Conservation (phyloP, 2,113 vertebrate genomes). For the Miniopterus natalensis region DNA sequence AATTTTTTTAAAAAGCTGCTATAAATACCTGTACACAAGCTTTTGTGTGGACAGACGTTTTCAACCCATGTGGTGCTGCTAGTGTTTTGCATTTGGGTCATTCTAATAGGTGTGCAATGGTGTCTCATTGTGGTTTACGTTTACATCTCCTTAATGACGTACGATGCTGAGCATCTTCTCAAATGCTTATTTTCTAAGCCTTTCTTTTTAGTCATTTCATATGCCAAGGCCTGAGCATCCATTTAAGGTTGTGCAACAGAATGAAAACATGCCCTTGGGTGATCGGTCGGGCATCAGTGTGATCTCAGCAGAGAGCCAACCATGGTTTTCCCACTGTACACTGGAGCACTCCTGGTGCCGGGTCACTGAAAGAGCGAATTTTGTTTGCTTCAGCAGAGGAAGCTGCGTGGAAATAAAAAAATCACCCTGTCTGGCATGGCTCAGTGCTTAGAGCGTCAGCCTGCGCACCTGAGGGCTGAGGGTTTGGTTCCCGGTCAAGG, state of each 20-base stretch:
- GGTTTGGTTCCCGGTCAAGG: too few relatives aligned
- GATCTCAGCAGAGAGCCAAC: conserved; percentile 23
- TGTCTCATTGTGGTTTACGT: not conserved
- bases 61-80: not conserved
- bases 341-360: not conserved
- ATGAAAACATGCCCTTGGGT: not conserved
- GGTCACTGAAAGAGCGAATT: not conserved
- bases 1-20: not conserved
- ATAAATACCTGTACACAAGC: not conserved
- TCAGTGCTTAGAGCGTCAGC: too few relatives aligned
- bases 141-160: not conserved
- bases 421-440: too few relatives aligned
- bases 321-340: not conserved
- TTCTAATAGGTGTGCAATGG: not conserved
- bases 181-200: not conserved
- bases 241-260: not conserved
- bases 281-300: too few relatives aligned
- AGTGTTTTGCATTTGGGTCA: not conserved
- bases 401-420: not conserved
- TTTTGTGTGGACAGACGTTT: not conserved
- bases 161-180: not conserved
- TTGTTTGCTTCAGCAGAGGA: conserved; percentile 12
- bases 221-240: not conserved
- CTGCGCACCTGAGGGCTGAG: too few relatives aligned
- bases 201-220: not conserved